A percentile compares a stretch with the other conserved stretches of the same genome.
Evolutionary conservation across 2,888 invertebrate genomes (phyloP).

Genomic region (Acleris sparsana): DNA sequence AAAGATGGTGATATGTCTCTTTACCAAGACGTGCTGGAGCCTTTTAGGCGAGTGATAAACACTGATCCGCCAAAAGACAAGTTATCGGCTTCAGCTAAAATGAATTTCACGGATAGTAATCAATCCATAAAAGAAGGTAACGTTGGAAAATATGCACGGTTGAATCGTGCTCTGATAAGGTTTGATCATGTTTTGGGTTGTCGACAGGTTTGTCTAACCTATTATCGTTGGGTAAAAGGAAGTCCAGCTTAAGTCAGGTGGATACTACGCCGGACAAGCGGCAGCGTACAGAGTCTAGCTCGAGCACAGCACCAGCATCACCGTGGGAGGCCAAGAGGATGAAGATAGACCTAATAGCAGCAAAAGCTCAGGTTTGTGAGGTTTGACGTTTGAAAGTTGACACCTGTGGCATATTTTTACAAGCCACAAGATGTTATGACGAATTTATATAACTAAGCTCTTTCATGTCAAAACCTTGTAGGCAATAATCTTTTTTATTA

Average conservation of each 20-base stretch:
- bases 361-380: constrained; percentile 83
- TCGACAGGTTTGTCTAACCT: constrained; percentile 63
- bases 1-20: constrained; percentile 77
- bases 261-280: constrained; percentile 71
- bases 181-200: constrained; percentile 15
- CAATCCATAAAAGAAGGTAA: constrained; percentile 74
- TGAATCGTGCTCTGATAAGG: background rate
- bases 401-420: no score
- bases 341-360: constrained; percentile 86
- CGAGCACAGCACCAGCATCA: constrained; percentile 68
- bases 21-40: constrained; percentile 74
- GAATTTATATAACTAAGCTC: no score
- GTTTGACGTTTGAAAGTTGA: no score
- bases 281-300: constrained; percentile 61
- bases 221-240: constrained; percentile 68
- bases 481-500: no score
- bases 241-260: constrained; percentile 59
- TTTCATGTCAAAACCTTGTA: no score
- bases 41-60: constrained; percentile 76
- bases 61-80: constrained; percentile 77
- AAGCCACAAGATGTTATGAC: no score
- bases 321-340: constrained; percentile 87
- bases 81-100: constrained; percentile 68
- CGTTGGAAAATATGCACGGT: background rate
- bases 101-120: constrained; percentile 78